Evolutionary conservation across 2,888 invertebrate species (phyloP), one percentile per base, ranked within the genome.

Genomic region (Drosophila quasianomalipes): DNA sequence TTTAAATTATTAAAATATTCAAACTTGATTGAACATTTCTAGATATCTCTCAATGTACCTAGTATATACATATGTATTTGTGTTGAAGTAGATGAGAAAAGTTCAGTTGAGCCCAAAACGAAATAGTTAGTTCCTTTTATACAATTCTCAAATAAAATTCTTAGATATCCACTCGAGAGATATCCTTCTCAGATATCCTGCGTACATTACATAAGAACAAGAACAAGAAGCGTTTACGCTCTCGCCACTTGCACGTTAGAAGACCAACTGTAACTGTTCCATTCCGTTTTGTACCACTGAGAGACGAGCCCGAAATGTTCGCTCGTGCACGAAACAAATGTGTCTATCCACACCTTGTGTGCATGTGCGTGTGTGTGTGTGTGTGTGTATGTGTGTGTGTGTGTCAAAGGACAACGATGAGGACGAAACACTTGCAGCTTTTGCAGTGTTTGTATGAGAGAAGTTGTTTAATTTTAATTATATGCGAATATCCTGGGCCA

Each of bases 391-490:
- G 41, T 53, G 67, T 44, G 44, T 66, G 41, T 53, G 63, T 73
- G 58, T 58, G 67, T 49, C 67, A 86, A 74, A 86, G 80, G 75
- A 85, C 79, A 75, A 69, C 79, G 61, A 16, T 28, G 49, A 49
- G 74, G 71, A 63, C 63, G 64, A 35, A 74, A 49, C 84, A 76
- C 89, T 86, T 83, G 76, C 65, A 73, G 53, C 58, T 53, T 64
- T 70, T 82, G 66, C 63, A 71, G 89, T 83, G 81, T 89, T 85
- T 83, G 85, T 63, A 60, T 65, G 53, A 63, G 69, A 70, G 60
- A 89, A 74, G 81, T 85, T 85, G 90, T 85, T 85, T 90, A 90
- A 79, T 85, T 88, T 90, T 82, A 88, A 90, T 85, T 90, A 85
- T 78, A 80, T 78, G 69, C 69, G 72, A 51, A 58, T 64, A 60